Evolutionary conservation across 2,888 invertebrate species (phyloP), one percentile per base, ranked within the genome.

Genomic region (Lamproptera curius): DNA sequence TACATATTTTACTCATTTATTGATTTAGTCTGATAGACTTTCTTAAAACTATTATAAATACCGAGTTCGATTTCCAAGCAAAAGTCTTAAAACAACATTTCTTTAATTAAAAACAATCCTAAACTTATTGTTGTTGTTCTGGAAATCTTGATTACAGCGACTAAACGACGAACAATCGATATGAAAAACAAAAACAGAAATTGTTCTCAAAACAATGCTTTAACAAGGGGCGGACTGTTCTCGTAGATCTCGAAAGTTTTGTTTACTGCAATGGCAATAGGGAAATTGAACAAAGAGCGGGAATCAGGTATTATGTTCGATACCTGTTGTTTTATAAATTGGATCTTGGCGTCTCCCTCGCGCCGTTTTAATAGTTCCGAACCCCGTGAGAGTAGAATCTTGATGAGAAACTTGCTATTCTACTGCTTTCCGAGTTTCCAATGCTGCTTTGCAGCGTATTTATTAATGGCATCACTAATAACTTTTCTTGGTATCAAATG

Each of bases 391-490:
- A 34, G 14, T n/a, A 11, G 26, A 28, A 28, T 46, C 40, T 34
- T 40, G 40, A 40, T 46, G 46, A 40, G 40, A 46, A 40, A 40
- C 40, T 46, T 46, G 34, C 13, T 26, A 16, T 16, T 40, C 16
- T 23, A 35, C 34, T 46, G 28, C 40, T 46, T 38, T 39, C 33
- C 38, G 33, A 16, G 39, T 16, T 45, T 26, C 26, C 17, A 39
- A 16, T 16, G 14, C 17, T n/a, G 11, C 9, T 5, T 23, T 15
- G 23, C 23, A 11, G 8, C 6, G 10, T 10, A 10, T 28, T n/a
- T n/a, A 28, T 10, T 28, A 28, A 10, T 28, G 6, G 10, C 28
- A 28, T 28, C 10, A 28, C n/a, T n/a, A n/a, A n/a, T n/a, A n/a
- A n/a, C n/a, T n/a, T n/a, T n/a, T n/a, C n/a, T n/a, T n/a, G n/a